A percentile compares a stretch with the other conserved stretches of the same genome.
phyloP scores from a whole-genome alignment of 2,888 invertebrate genomes.

The Furcula furcula region DNA sequence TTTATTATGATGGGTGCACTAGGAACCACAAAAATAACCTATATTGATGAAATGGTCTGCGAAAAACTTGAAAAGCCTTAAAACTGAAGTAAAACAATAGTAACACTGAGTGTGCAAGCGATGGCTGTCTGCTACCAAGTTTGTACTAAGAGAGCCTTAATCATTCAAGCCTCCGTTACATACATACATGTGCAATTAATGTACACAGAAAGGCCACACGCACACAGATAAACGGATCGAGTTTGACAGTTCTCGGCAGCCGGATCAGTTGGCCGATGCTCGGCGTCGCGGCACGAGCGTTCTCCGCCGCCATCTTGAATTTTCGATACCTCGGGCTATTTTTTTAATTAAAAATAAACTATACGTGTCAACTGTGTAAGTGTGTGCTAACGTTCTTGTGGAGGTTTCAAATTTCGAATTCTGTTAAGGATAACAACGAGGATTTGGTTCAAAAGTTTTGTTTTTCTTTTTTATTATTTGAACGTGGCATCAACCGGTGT shows the following conservation, averaged over 20 bases:
- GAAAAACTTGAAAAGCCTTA: too few relatives aligned
- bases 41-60: too few relatives aligned
- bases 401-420: conserved; percentile 26
- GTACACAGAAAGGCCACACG: conserved; percentile 24
- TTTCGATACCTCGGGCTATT: conserved; percentile 57
- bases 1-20: too few relatives aligned
- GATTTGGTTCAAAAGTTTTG: conserved; percentile 54
- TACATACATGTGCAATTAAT: conserved; percentile 25
- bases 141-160: conserved; percentile 33
- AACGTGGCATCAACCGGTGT: conserved; percentile 43
- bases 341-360: conserved; percentile 59
- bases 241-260: conserved; percentile 71
- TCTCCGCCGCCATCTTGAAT: conserved; percentile 61
- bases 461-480: conserved; percentile 48
- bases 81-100: conserved; percentile 6
- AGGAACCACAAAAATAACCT: too few relatives aligned
- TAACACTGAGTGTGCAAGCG: conserved; percentile 22
- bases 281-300: conserved; percentile 71
- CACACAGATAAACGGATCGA: conserved; percentile 57
- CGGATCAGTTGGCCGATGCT: conserved; percentile 74
- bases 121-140: conserved; percentile 29
- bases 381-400: conserved; percentile 45
- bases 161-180: conserved; percentile 64
- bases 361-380: conserved; percentile 64
- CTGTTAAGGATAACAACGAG: conserved; percentile 32